Evolutionary conservation across 2,888 invertebrate genomes (phyloP).

Genomic region (Hydroisotoma schaefferi): DNA sequence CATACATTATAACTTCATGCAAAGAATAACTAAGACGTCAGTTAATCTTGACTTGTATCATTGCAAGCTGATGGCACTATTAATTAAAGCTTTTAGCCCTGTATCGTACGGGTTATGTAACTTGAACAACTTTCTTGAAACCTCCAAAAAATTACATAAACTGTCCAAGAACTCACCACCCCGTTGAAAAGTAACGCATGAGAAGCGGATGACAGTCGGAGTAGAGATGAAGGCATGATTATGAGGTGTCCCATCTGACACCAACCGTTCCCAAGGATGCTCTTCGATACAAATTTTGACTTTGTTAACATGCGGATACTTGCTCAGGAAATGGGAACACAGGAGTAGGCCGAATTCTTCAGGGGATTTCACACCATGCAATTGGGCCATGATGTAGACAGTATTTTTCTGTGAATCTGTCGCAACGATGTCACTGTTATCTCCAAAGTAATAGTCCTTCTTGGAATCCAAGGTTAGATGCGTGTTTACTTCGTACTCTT

Average conservation of each 20-base stretch:
- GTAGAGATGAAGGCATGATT: conserved; percentile 74
- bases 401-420: conserved; percentile 70
- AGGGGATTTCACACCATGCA: conserved; percentile 70
- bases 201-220: conserved; percentile 65
- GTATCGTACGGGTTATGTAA: too few species aligned
- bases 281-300: conserved; percentile 68
- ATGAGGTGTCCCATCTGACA: conserved; percentile 59
- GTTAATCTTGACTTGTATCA: too few species aligned
- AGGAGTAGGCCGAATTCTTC: conserved; percentile 73
- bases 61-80: too few species aligned
- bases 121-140: too few species aligned
- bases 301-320: conserved; percentile 68
- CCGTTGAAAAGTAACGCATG: conserved; percentile 64
- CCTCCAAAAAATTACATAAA: too few species aligned
- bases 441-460: conserved; percentile 69
- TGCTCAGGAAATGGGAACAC: conserved; percentile 68
- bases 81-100: too few species aligned
- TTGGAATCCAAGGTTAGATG: conserved; percentile 66
- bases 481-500: conserved; percentile 71
- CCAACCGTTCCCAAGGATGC: conserved; percentile 71
- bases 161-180: conserved; percentile 57
- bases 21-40: too few species aligned
- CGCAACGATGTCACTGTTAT: conserved; percentile 69
- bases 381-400: conserved; percentile 72
- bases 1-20: too few species aligned